Conservation (phyloP, 2,113 vertebrate species). For the Nycticryphes semicollaris region DNA sequence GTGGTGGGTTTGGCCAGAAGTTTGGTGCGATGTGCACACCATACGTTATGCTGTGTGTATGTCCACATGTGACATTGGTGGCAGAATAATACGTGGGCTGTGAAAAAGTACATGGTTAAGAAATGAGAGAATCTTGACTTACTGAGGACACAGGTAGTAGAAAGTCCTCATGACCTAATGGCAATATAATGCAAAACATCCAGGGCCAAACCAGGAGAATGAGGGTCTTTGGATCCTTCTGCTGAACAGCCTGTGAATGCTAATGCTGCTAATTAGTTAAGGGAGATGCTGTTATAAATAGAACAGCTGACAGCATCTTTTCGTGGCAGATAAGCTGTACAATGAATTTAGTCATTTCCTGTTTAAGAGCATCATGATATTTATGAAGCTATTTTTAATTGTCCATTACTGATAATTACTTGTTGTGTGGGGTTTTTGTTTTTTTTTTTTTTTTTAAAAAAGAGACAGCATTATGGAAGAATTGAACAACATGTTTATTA, state of each 20-base stretch:
- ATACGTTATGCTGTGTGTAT: neutral
- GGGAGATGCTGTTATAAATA: slow-evolving; percentile 13
- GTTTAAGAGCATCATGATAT: neutral
- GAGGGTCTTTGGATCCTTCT: neutral
- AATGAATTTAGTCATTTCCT: slow-evolving; percentile 19
- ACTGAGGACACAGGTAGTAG: neutral
- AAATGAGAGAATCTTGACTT: neutral
- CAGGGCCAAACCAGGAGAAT: neutral
- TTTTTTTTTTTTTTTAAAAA: neutral
- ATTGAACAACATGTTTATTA: neutral
- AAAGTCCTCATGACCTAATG: neutral
- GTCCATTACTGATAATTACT: slow-evolving; percentile 2
- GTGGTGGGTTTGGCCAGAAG: neutral
- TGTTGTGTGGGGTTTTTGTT: neutral
- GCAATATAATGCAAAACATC: neutral
- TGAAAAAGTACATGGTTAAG: neutral
- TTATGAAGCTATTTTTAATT: slow-evolving; percentile 36
- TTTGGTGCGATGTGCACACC: neutral
- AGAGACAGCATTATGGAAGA: neutral
- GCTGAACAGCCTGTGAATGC: neutral
- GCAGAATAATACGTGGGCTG: neutral
- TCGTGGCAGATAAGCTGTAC: neutral
- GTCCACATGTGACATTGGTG: neutral
- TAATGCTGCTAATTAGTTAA: slow-evolving; percentile 17
- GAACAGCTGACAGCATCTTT: slow-evolving; percentile 1